phyloP scores from a whole-genome alignment of 2,888 invertebrate species.

The Peribatodes rhomboidaria region DNA sequence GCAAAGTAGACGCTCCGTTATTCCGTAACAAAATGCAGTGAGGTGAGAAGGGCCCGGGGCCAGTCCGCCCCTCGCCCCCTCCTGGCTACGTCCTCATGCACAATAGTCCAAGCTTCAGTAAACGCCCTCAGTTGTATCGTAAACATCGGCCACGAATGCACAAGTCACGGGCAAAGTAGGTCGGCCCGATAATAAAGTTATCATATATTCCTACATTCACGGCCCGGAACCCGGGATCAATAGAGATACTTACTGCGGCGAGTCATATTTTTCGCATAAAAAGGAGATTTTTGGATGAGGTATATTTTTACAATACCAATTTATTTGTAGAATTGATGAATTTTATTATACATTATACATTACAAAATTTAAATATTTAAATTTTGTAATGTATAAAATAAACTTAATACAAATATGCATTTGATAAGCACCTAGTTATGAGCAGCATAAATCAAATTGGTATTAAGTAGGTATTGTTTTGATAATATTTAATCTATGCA shows the following conservation, averaged over 20 bases:
- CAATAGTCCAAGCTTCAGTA: constrained; percentile 41
- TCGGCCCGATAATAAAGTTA: constrained; percentile 35
- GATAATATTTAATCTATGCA: too few species aligned
- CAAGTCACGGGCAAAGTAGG: constrained; percentile 38
- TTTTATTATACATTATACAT: too few species aligned
- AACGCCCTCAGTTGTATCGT: constrained; percentile 54
- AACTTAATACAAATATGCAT: too few species aligned
- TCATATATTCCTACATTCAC: constrained; percentile 27
- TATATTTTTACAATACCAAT: too few species aligned
- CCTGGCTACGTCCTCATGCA: constrained; percentile 21
- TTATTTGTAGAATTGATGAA: too few species aligned
- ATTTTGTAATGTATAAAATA: too few species aligned
- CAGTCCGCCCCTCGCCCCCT: not conserved
- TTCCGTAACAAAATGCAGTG: not conserved
- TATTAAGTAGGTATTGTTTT: too few species aligned
- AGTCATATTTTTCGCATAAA: constrained; percentile 8
- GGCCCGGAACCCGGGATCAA: constrained; percentile 15
- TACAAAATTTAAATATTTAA: too few species aligned
- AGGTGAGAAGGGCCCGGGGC: not conserved
- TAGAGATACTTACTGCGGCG: constrained; percentile 11
- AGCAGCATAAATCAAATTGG: too few species aligned
- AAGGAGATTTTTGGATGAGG: not conserved
- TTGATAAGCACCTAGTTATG: too few species aligned
- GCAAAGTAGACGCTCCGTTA: not conserved
- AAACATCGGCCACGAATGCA: constrained; percentile 43